phyloP scores from a whole-genome alignment of 2,888 invertebrate species.

The Melangyna quadrimaculata region DNA sequence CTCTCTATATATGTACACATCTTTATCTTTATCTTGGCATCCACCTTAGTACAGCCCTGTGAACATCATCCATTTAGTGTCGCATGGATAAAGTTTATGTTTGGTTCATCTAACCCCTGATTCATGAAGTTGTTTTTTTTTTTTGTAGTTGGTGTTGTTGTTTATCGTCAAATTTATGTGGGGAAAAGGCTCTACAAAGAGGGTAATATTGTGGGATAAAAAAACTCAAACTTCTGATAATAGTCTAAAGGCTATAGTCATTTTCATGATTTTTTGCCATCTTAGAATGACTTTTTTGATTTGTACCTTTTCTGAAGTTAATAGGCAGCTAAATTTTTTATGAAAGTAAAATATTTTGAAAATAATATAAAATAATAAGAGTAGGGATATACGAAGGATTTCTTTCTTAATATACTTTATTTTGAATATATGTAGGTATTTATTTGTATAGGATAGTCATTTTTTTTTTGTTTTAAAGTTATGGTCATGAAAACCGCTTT shows the following conservation, averaged over 20 bases:
- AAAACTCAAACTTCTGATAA: slow-evolving; percentile 15
- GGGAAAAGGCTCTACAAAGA: slow-evolving; percentile 3
- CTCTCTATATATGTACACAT: too few species aligned
- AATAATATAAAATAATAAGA: background rate
- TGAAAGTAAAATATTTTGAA: background rate
- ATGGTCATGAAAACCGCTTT: too few species aligned
- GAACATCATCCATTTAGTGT: slow-evolving; percentile 68
- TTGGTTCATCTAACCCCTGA: slow-evolving; percentile 66
- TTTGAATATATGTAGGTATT: too few species aligned
- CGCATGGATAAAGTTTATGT: slow-evolving; percentile 68
- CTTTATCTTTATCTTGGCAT: background rate
- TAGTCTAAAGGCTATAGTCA: slow-evolving; percentile 48
- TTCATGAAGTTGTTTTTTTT: slow-evolving; percentile 33
- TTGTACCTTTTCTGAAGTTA: slow-evolving; percentile 25
- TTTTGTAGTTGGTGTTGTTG: background rate
- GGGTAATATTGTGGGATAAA: background rate
- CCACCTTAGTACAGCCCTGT: background rate
- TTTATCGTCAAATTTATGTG: background rate
- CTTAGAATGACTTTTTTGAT: slow-evolving; percentile 14
- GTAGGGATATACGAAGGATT: background rate
- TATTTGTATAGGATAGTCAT: too few species aligned
- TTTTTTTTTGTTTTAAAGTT: too few species aligned
- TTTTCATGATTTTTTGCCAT: slow-evolving; percentile 40
- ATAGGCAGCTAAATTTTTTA: slow-evolving; percentile 52
- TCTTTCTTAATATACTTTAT: too few species aligned